A percentile compares a stretch with the other conserved stretches of the same genome.
phyloP scores from a whole-genome alignment of 2,113 vertebrate genomes.

The Gymnocephalus cernua region DNA sequence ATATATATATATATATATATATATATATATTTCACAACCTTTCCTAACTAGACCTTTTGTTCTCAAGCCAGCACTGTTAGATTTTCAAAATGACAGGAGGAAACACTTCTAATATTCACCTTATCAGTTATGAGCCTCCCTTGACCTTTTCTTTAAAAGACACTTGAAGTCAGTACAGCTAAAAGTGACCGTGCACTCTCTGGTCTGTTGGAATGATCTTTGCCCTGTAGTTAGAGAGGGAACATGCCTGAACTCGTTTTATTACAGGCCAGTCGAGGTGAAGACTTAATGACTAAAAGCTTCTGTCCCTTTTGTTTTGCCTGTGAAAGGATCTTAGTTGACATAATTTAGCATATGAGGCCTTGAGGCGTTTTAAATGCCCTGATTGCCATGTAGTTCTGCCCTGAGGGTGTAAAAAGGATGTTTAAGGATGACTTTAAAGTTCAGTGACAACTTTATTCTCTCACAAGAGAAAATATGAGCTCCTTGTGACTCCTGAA shows the following conservation, averaged over 20 bases:
- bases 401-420: background rate
- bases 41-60: background rate
- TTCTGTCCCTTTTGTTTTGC: slow-evolving; percentile 31
- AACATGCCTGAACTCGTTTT: slow-evolving; percentile 53
- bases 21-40: background rate
- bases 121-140: background rate
- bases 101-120: background rate
- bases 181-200: slow-evolving; percentile 6
- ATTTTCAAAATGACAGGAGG: background rate
- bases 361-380: background rate
- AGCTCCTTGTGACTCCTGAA: background rate
- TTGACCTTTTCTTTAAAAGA: slow-evolving; percentile 1
- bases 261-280: slow-evolving; percentile 37
- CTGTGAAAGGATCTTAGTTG: slow-evolving; percentile 9
- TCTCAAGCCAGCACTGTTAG: background rate
- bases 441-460: slow-evolving; percentile 1
- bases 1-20: background rate
- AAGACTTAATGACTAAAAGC: slow-evolving; percentile 34
- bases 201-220: slow-evolving; percentile 51
- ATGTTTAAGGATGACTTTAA: background rate
- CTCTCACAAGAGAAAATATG: too few relatives aligned
- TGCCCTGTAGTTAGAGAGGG: slow-evolving; percentile 45
- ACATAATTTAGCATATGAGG: slow-evolving; percentile 19
- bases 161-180: background rate
- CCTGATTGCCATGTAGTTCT: background rate